Conservation (phyloP, 2,888 invertebrate genomes). For the Sinelater perroti region DNA sequence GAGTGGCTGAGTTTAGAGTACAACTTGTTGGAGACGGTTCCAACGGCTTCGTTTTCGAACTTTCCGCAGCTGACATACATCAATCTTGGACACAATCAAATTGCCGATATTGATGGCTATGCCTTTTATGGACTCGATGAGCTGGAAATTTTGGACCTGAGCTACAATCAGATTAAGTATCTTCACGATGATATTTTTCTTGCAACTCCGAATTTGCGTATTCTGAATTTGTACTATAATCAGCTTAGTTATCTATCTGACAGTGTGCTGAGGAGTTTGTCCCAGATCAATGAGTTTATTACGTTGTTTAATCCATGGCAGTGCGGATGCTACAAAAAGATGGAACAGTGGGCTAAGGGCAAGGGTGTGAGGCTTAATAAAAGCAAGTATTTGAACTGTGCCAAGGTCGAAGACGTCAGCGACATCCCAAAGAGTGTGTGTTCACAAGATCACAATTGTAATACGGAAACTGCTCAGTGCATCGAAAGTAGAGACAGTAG, state of each 20-base stretch:
- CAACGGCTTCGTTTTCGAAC: conserved; percentile 8
- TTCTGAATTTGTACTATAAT: conserved; percentile 26
- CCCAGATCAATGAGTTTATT: conserved; percentile 9
- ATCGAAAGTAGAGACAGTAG: not conserved
- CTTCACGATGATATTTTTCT: conserved; percentile 14
- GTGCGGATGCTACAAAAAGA: conserved; percentile 21
- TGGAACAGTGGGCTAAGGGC: conserved; percentile 12
- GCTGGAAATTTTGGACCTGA: conserved; percentile 25
- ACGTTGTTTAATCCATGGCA: conserved; percentile 25
- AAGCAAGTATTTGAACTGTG: conserved; percentile 7
- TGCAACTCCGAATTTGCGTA: not conserved
- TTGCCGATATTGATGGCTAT: conserved; percentile 3
- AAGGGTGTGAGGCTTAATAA: conserved; percentile 1
- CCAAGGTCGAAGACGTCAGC: not conserved
- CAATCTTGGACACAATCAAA: conserved; percentile 17
- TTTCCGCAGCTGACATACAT: conserved; percentile 13
- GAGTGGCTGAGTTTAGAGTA: conserved; percentile 16
- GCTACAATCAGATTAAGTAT: conserved; percentile 24
- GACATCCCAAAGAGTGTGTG: conserved; percentile 10
- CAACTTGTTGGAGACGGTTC: conserved; percentile 15
- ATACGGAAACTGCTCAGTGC: not conserved
- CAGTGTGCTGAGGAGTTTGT: not conserved
- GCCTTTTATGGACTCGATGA: conserved; percentile 17
- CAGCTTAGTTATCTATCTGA: conserved; percentile 16
- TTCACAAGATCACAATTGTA: not conserved